These are phyloP conservation scores for Bombus ignitus DNA, from an alignment of 1,140 invertebrate species.

Conservation along the genomic window DNA sequence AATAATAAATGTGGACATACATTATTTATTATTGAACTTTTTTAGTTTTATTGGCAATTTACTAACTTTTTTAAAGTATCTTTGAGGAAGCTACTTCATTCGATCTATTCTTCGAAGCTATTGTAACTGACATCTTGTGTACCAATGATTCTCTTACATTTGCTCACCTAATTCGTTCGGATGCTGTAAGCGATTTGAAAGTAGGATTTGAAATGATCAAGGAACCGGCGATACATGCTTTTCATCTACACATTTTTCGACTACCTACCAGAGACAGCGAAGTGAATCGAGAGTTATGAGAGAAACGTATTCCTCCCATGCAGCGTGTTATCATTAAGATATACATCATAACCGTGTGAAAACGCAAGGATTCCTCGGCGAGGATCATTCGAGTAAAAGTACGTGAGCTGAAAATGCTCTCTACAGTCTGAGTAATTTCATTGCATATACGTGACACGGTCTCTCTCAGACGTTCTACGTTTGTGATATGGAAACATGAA, in stretches of 20 bases:
- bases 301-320: conserved; percentile 3
- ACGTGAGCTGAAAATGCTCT: conserved; percentile 66
- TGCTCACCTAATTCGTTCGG: background rate
- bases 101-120: too few relatives aligned
- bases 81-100: too few relatives aligned
- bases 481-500: background rate
- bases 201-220: too few relatives aligned
- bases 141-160: background rate
- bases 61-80: too few relatives aligned
- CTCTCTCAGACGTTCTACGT: conserved; percentile 13
- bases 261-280: background rate
- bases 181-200: background rate
- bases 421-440: conserved; percentile 59
- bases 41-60: too few relatives aligned
- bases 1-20: too few relatives aligned
- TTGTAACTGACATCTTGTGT: too few relatives aligned
- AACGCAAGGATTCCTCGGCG: conserved; percentile 40
- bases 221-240: background rate
- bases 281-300: background rate
- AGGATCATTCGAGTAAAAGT: conserved; percentile 43
- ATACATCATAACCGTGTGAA: conserved; percentile 66
- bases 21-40: too few relatives aligned
- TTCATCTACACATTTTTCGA: background rate
- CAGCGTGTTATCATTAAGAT: conserved; percentile 57
- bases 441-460: conserved; percentile 59